Percentiles rank a stretch among this genome's conserved stretches.
Conservation (phyloP, 1,140 invertebrate genomes). For the Rhagoletis zephyria region DNA sequence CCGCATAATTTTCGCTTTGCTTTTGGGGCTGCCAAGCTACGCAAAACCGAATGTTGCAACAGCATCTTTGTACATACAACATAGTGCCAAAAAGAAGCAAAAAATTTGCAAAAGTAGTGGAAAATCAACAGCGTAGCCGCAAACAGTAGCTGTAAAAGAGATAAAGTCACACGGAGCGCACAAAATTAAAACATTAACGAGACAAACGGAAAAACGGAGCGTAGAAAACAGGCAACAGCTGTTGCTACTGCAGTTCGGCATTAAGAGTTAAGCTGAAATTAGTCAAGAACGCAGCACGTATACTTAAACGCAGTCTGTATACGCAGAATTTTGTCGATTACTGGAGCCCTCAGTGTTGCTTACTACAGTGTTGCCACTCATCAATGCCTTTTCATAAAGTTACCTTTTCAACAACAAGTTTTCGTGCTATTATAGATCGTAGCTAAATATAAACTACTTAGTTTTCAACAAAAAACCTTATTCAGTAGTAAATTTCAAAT, state of each 20-base stretch:
- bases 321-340: too few relatives aligned
- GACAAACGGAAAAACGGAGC: neutral
- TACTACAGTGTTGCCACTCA: too few relatives aligned
- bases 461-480: too few relatives aligned
- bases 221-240: neutral
- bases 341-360: too few relatives aligned
- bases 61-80: neutral
- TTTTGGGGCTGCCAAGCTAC: conserved; percentile 10
- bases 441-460: too few relatives aligned
- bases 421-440: too few relatives aligned
- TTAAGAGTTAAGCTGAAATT: neutral
- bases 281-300: neutral
- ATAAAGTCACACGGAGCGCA: neutral
- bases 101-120: too few relatives aligned
- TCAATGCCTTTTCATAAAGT: too few relatives aligned
- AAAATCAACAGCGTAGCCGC: too few relatives aligned
- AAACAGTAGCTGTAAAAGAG: neutral
- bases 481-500: too few relatives aligned
- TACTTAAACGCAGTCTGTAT: neutral
- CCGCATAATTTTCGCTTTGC: conserved; percentile 26
- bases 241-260: neutral
- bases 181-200: conserved; percentile 33
- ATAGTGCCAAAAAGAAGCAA: too few relatives aligned
- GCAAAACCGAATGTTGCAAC: conserved; percentile 33
- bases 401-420: too few relatives aligned